Conservation (phyloP, 2,113 vertebrate genomes). For the Elephantulus edwardii region DNA sequence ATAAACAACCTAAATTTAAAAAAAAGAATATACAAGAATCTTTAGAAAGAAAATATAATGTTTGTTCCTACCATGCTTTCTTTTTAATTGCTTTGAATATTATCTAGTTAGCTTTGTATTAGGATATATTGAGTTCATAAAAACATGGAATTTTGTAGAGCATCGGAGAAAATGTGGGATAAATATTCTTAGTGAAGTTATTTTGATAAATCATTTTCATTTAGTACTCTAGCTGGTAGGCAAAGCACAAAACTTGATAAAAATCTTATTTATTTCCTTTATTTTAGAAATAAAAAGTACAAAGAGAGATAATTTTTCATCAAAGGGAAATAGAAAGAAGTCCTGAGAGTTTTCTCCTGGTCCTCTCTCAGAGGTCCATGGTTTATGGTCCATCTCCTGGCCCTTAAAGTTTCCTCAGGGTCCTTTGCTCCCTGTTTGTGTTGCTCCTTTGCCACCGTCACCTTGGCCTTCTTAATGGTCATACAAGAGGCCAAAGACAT, state of each 20-base stretch:
- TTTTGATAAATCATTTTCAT: conserved; percentile 66
- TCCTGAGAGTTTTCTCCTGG: neutral
- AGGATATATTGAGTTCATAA: conserved; percentile 49
- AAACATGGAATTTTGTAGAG: neutral
- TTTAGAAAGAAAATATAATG: neutral
- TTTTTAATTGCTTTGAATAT: conserved; percentile 21
- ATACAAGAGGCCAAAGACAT: neutral
- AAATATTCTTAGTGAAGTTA: conserved; percentile 44
- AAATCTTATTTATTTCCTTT: conserved; percentile 3
- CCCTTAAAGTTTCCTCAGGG: neutral
- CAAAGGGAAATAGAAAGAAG: neutral
- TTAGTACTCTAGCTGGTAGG: conserved; percentile 28
- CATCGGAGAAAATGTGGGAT: neutral
- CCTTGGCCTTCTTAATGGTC: neutral
- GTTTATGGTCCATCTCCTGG: neutral
- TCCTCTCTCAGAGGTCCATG: neutral
- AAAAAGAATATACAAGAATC: too few relatives aligned
- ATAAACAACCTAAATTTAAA: too few relatives aligned
- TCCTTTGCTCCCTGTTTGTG: neutral
- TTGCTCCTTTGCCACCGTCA: neutral
- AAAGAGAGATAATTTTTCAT: conserved; percentile 21
- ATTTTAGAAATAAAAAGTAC: neutral
- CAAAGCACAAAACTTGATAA: conserved; percentile 20
- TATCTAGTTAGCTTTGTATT: conserved; percentile 49
- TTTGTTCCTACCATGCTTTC: neutral